Evolutionary conservation across 2,888 invertebrate genomes (phyloP).

Genomic region (Dasysyrphus albostriatus): DNA sequence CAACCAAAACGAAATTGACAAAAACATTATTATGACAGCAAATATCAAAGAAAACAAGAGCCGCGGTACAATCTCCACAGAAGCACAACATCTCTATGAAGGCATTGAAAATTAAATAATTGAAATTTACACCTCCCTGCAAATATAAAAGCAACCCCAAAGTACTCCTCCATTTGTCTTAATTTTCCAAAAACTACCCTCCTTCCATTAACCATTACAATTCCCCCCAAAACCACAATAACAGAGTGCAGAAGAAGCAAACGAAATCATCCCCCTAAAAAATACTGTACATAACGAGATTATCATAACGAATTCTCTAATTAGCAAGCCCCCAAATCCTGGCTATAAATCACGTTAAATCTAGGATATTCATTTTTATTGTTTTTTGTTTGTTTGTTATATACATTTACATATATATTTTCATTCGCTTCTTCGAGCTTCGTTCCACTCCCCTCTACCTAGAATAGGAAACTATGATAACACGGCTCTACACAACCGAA

Average conservation of each 20-base stretch:
- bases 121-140: slow-evolving; percentile 32
- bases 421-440: slow-evolving; percentile 11
- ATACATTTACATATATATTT: background rate
- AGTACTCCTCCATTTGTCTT: slow-evolving; percentile 29
- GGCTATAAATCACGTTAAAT: slow-evolving; percentile 49
- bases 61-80: slow-evolving; percentile 27
- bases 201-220: background rate
- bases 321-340: slow-evolving; percentile 50
- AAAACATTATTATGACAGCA: slow-evolving; percentile 61
- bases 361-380: slow-evolving; percentile 46
- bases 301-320: slow-evolving; percentile 54
- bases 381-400: slow-evolving; percentile 1
- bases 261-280: slow-evolving; percentile 20
- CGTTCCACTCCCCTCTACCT: slow-evolving; percentile 2
- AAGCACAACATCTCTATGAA: slow-evolving; percentile 63
- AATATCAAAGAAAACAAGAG: slow-evolving; percentile 60
- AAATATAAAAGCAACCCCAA: slow-evolving; percentile 35
- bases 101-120: slow-evolving; percentile 59
- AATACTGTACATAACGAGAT: slow-evolving; percentile 41
- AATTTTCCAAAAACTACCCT: slow-evolving; percentile 11
- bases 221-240: background rate
- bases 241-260: background rate
- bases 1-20: slow-evolving; percentile 46
- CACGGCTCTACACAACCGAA: slow-evolving; percentile 82
- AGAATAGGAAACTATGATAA: slow-evolving; percentile 80